Evolutionary conservation across 2,888 invertebrate species (phyloP), one percentile per base, ranked within the genome.

Genomic region (Exephanes ischioxanthus): DNA sequence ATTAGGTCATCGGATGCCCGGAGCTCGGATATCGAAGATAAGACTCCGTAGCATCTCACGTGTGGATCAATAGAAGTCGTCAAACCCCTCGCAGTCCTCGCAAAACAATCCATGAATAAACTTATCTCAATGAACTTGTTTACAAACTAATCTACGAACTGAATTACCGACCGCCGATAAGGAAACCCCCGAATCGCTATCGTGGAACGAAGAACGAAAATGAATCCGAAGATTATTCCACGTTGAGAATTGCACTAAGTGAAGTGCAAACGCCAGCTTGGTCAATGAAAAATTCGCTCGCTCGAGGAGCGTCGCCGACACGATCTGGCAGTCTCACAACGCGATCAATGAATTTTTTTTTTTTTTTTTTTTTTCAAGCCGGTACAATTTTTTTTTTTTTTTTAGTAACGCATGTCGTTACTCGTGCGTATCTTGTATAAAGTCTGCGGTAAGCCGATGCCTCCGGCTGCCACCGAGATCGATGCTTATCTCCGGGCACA

Each of bases 241-340:
- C 45, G 16, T 16, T 16, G 14, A 48, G 45, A 48, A 16, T 48
- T 16, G 45, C 45, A 48, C 14, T 58, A 41, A 73, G 16, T 14
- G 22, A 26, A n/a, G 19, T 33, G 19, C 55, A 16, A 68, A 19
- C 19, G 33, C 7, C 33, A n/a, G 51, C 37, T 76, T 5, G 33
- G 19, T 76, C 66, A 76, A 45, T 76, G 76, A 58, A 22, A 58
- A 58, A 76, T 37, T 51, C n/a, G 45, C 37, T 55, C 72, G 45
- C 37, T 51, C 22, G 48, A 4, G 58, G 58, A 14, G 63, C 48
- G 75, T 51, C 9, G 48, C 51, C 41, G 11, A 19, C 51, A 63
- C 63, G 37, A 73, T 75, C 48, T 75, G 75, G 75, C 76, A 66
- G 33, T 51, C 48, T 76, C 66, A 66, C 76, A 76, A 66, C 7